A percentile compares a stretch with the other conserved stretches of the same genome.
These are phyloP conservation scores for Pterocles orientalis DNA, from an alignment of 2,113 vertebrate genomes.

Conservation along the genomic window DNA sequence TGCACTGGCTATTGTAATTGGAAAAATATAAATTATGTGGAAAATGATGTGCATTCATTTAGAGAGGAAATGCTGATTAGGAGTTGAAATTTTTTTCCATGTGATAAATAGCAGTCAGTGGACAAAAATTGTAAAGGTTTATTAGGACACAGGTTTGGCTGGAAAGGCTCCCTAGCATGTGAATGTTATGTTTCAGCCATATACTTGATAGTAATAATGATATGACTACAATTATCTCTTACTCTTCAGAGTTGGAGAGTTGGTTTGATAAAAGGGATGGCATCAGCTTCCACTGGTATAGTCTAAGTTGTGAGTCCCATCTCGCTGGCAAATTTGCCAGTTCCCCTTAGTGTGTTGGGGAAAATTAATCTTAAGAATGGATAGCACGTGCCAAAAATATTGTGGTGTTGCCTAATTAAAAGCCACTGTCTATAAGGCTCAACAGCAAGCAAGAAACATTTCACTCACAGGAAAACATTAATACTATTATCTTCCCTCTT, in stretches of 20 bases:
- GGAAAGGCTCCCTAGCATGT: neutral
- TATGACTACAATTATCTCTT: neutral
- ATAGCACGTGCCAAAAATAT: rapidly evolving
- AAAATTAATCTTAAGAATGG: neutral
- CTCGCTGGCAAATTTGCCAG: neutral
- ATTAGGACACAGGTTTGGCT: neutral
- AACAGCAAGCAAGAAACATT: neutral
- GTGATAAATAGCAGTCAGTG: neutral
- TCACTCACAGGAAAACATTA: neutral
- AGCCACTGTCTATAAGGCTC: neutral
- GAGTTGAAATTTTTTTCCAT: neutral
- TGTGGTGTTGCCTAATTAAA: neutral
- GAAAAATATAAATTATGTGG: neutral
- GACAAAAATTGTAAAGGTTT: neutral
- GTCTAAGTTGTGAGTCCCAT: neutral
- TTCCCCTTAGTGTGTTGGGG: neutral
- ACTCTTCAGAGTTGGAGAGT: neutral
- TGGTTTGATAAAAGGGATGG: neutral
- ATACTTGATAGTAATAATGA: neutral
- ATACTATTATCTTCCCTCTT: neutral
- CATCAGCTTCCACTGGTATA: neutral
- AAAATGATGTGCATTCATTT: neutral
- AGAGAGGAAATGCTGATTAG: neutral
- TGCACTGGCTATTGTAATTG: neutral
- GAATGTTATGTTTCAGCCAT: neutral